phyloP scores from a whole-genome alignment of 2,888 invertebrate species.

The Apodemia mormo region DNA sequence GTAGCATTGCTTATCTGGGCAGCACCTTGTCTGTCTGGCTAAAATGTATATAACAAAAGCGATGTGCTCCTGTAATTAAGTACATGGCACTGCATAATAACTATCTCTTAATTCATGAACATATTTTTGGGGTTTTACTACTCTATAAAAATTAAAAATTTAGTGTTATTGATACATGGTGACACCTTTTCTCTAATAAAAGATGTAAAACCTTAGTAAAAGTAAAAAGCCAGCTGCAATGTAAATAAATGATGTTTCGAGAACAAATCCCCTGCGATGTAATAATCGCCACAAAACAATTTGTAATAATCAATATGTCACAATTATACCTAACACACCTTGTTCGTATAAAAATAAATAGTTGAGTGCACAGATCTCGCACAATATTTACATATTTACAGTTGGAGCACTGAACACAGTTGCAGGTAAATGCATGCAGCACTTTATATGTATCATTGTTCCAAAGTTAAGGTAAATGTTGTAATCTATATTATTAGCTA shows the following conservation, averaged over 20 bases:
- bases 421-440: not conserved
- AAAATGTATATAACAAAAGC: too few species aligned
- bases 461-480: too few species aligned
- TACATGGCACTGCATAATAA: not conserved
- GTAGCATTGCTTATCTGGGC: too few species aligned
- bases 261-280: not conserved
- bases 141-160: too few species aligned
- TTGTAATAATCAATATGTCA: not conserved
- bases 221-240: not conserved
- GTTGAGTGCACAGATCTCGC: not conserved
- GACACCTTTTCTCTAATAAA: not conserved
- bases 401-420: not conserved
- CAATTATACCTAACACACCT: not conserved
- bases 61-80: not conserved
- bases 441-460: too few species aligned
- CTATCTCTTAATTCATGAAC: too few species aligned
- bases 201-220: not conserved
- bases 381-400: constrained; percentile 15
- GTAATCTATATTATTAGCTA: too few species aligned
- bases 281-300: not conserved
- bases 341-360: constrained; percentile 14
- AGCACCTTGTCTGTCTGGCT: too few species aligned
- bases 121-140: too few species aligned
- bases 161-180: not conserved
- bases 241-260: not conserved